These are phyloP conservation scores for Hestina assimilis DNA, from an alignment of 1,140 invertebrate species.

Conservation along the genomic window DNA sequence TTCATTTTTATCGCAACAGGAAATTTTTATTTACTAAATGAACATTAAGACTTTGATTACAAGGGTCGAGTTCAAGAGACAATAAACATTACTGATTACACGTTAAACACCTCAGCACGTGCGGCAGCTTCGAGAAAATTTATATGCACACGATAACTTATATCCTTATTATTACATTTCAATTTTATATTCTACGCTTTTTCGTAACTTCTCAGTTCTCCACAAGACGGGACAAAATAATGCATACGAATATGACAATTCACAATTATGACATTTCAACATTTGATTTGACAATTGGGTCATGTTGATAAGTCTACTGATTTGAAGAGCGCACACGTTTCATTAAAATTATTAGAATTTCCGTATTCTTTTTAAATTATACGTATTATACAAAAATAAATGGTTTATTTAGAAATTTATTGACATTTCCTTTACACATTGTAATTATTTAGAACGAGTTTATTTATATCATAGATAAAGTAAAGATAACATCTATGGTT, in stretches of 20 bases:
- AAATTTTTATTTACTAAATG: conserved; percentile 41
- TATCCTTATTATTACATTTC: conserved; percentile 11
- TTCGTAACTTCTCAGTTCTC: background rate
- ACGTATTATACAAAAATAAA: background rate
- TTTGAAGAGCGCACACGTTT: background rate
- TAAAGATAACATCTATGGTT: no score
- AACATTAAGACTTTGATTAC: conserved; percentile 31
- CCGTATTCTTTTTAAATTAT: background rate
- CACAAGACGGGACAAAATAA: no score
- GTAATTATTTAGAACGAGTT: no score
- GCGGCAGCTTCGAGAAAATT: conserved; percentile 26
- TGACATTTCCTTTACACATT: no score
- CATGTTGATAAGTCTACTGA: background rate
- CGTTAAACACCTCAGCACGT: conserved; percentile 43
- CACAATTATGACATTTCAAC: background rate
- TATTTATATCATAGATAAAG: no score
- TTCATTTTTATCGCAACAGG: conserved; percentile 44
- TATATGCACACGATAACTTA: conserved; percentile 25
- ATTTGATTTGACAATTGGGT: conserved; percentile 4
- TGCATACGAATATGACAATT: no score
- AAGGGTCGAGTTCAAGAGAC: conserved; percentile 26
- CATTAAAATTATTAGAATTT: background rate
- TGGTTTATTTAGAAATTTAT: no score
- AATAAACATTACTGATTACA: conserved; percentile 37
- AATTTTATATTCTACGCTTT: no score